A percentile compares a stretch with the other conserved stretches of the same genome.
Evolutionary conservation across 2,888 invertebrate species (phyloP).

Genomic region (Druceiella hillmani): DNA sequence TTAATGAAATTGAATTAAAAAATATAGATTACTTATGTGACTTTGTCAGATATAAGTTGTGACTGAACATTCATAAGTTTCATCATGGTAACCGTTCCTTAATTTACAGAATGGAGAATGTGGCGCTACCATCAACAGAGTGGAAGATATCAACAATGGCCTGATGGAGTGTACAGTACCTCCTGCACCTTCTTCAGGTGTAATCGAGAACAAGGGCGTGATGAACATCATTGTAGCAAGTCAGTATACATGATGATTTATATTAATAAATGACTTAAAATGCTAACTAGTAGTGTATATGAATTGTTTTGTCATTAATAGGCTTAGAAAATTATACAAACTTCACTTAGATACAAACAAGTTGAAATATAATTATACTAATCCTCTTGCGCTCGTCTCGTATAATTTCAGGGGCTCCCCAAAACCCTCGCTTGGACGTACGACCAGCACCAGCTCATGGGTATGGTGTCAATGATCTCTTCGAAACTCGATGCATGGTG

Average conservation of each 20-base stretch:
- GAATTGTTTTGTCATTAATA: too few species aligned
- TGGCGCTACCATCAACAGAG: conserved; percentile 60
- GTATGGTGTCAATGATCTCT: conserved; percentile 56
- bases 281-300: too few species aligned
- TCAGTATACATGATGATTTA: conserved; percentile 43
- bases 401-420: conserved; percentile 40
- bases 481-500: conserved; percentile 63
- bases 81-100: not conserved
- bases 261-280: too few species aligned
- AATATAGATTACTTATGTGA: too few species aligned
- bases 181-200: conserved; percentile 47
- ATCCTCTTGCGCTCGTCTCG: not conserved
- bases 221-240: conserved; percentile 67
- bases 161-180: conserved; percentile 63
- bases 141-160: conserved; percentile 65
- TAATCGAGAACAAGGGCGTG: conserved; percentile 51
- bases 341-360: too few species aligned
- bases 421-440: conserved; percentile 38
- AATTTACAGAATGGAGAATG: conserved; percentile 60
- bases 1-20: conserved; percentile 1
- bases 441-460: conserved; percentile 35
- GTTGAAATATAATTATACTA: too few species aligned
- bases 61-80: too few species aligned
- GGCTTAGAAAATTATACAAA: too few species aligned
- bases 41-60: too few species aligned